Conservation (phyloP, 2,888 invertebrate species). For the Apodemia zela region DNA sequence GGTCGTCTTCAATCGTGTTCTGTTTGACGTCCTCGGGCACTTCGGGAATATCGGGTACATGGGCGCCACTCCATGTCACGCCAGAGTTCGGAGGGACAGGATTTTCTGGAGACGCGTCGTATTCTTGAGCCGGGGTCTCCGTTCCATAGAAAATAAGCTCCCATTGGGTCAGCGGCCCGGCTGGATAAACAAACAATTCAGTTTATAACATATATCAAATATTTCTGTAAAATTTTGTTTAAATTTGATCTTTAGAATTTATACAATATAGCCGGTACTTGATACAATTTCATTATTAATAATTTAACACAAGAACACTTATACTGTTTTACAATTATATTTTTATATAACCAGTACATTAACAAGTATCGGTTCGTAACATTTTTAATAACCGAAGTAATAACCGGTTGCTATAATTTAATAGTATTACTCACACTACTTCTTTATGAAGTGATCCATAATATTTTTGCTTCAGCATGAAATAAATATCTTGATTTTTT, state of each 20-base stretch:
- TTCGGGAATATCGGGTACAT: conserved; percentile 39
- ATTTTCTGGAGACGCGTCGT: conserved; percentile 82
- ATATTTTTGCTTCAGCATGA: too few species aligned
- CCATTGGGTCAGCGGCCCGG: conserved; percentile 86
- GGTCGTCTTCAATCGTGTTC: conserved; percentile 81
- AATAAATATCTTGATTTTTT: too few species aligned
- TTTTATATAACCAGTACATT: too few species aligned
- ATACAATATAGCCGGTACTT: too few species aligned
- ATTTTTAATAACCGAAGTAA: too few species aligned
- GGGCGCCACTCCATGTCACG: not conserved
- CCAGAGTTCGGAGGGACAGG: conserved; percentile 48
- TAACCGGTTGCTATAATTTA: too few species aligned
- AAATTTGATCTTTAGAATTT: too few species aligned
- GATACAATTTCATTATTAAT: too few species aligned
- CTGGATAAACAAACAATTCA: conserved; percentile 44
- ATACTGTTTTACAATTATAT: not conserved
- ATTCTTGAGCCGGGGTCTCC: conserved; percentile 80
- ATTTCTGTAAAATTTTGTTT: too few species aligned
- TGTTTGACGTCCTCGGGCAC: conserved; percentile 76
- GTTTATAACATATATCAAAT: not conserved
- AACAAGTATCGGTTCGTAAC: too few species aligned
- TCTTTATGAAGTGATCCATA: too few species aligned
- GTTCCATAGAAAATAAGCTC: conserved; percentile 92
- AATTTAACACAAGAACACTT: not conserved
- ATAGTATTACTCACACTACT: too few species aligned